Evolutionary conservation across 2,113 vertebrate species (phyloP), one percentile per base, ranked within the genome.

Genomic region (Eira barbara): DNA sequence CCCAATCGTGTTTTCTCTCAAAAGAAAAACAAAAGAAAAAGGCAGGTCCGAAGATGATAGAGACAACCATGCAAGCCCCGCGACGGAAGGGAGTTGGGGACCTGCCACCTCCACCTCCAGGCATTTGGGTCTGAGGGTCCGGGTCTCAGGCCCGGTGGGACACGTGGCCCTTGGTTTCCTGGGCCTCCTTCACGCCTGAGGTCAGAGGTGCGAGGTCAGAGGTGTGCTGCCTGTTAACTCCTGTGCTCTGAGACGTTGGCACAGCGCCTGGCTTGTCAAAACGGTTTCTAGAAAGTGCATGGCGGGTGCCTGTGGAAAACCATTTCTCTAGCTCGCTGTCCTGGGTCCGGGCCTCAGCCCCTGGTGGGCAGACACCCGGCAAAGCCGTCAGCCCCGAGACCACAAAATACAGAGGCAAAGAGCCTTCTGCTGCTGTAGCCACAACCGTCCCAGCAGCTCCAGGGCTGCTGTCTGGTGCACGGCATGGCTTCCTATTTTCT

Each of bases 141-240:
- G 39, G 52, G 74, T 76, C 25, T 67, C 74, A 27, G 42, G 14
- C 21, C 36, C 7, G 18, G 74, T 78, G 27, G 74, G 42, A 36
- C 2, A 31, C 15, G n/a, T 0, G 0, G 4, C 23, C 73, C n/a
- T 36, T 78, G 21, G 34, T 5, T 27, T 59, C 55, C 71, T 15
- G 1, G 6, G 57, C 67, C 13, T 18, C 45, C 9, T 31, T 14
- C 3, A 25, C 39, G 7, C 4, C n/a, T 23, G 4, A 31, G 67
- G 90, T 82, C 15, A 15, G 3, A 71, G 2, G 1, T 57, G n/a
- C 1, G 1, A 31, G 67, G 90, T 82, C 15, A 15, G 3, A 71
- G 2, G 1, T 57, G n/a, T 1, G 1, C 42, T 4, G 3, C 49
- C 55, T 21, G 3, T 10, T 3, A 34, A 34, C 20, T 9, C 14